Evolutionary conservation across 2,113 vertebrate genomes (phyloP).

Genomic region (Nicator chloris): DNA sequence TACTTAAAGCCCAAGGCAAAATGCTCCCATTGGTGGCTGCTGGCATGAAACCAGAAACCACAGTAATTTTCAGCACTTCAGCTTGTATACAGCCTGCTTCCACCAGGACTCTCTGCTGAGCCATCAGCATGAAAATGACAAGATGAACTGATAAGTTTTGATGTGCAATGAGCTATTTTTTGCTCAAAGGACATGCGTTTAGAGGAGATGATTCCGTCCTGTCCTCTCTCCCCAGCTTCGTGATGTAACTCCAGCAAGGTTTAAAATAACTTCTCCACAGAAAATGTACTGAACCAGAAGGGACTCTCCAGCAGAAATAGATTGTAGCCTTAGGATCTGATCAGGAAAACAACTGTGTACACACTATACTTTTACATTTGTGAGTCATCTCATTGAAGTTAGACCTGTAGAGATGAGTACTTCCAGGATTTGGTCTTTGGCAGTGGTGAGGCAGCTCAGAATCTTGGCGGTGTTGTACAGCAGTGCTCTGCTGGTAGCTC

Average conservation of each 20-base stretch:
- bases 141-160: neutral
- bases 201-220: neutral
- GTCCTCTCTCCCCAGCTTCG: neutral
- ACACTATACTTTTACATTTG: neutral
- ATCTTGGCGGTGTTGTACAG: neutral
- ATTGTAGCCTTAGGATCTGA: neutral
- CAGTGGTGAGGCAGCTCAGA: neutral
- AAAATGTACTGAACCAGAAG: neutral
- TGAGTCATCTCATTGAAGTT: neutral
- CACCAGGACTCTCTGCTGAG: neutral
- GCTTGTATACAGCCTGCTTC: neutral
- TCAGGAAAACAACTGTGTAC: neutral
- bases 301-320: neutral
- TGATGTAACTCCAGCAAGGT: neutral
- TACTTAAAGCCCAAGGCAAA: neutral
- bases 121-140: neutral
- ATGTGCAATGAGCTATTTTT: neutral
- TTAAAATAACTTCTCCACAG: neutral
- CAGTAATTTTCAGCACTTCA: neutral
- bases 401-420: neutral
- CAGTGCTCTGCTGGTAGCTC: neutral
- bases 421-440: neutral
- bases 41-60: neutral
- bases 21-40: neutral
- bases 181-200: neutral